phyloP scores from a whole-genome alignment of 2,888 invertebrate genomes.

The Coecobrya sp. region DNA sequence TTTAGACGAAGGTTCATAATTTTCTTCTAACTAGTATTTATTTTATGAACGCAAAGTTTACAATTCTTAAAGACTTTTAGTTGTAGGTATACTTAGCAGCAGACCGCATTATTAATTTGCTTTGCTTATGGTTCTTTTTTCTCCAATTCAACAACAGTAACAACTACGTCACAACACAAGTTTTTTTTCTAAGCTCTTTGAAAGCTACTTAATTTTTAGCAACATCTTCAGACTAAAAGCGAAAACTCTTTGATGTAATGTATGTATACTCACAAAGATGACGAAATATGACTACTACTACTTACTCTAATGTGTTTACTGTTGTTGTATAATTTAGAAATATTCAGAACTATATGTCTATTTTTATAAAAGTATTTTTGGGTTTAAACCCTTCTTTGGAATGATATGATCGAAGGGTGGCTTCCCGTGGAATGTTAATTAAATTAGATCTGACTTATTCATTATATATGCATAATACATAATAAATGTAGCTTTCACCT shows the following conservation, averaged over 20 bases:
- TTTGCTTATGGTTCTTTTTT: not conserved
- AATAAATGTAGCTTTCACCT: too few species aligned
- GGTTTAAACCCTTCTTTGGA: not conserved
- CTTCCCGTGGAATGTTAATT: conserved; percentile 16
- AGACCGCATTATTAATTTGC: not conserved
- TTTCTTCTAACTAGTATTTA: not conserved
- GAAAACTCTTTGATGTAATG: not conserved
- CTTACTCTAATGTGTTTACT: conserved; percentile 7
- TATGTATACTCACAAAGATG: not conserved
- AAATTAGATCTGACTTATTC: conserved; percentile 43
- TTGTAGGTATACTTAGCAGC: not conserved
- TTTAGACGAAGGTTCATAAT: not conserved
- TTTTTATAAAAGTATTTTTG: not conserved
- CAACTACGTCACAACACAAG: conserved; percentile 4
- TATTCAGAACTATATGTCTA: not conserved
- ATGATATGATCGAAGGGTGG: conserved; percentile 6
- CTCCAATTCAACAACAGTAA: not conserved
- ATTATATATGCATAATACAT: not conserved
- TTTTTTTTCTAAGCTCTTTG: not conserved
- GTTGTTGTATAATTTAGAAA: not conserved
- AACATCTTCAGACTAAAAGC: not conserved
- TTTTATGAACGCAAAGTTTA: not conserved
- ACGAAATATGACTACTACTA: not conserved
- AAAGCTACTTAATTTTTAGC: not conserved
- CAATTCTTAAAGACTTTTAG: not conserved